Evolutionary conservation across 2,113 vertebrate genomes (phyloP).

Genomic region (Nansenia antarctica): DNA sequence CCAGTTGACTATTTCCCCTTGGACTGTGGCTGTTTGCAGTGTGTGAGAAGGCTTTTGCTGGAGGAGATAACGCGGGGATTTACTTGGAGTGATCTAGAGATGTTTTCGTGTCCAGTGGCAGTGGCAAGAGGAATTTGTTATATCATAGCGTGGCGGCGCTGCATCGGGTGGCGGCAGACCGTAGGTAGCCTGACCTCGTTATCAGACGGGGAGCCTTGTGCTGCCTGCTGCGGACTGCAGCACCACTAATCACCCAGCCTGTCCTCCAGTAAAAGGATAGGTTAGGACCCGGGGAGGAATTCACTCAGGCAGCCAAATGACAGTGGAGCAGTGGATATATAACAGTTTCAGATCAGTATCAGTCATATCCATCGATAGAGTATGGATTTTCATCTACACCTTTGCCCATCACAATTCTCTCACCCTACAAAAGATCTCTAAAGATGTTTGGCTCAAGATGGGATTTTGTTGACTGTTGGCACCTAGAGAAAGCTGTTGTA

Average conservation of each 20-base stretch:
- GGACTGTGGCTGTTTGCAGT: too few relatives aligned
- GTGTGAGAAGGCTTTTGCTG: too few relatives aligned
- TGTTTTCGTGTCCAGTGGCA: too few relatives aligned
- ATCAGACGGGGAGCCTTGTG: constrained; percentile 49
- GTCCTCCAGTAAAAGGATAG: constrained; percentile 60
- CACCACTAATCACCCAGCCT: constrained; percentile 53
- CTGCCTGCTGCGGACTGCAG: constrained; percentile 37
- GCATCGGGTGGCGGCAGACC: too few relatives aligned
- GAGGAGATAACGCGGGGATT: too few relatives aligned
- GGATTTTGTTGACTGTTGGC: constrained; percentile 19
- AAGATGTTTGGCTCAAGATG: constrained; percentile 37
- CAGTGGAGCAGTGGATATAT: constrained; percentile 59
- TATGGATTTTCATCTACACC: constrained; percentile 50
- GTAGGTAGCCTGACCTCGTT: constrained; percentile 56
- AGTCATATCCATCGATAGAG: constrained; percentile 58
- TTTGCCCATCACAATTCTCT: constrained; percentile 35
- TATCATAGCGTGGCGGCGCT: too few relatives aligned
- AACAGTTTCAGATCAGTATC: constrained; percentile 67
- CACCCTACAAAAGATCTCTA: constrained; percentile 32
- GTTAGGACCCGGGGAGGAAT: constrained; percentile 35
- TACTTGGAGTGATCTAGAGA: too few relatives aligned
- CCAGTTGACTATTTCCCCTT: too few relatives aligned
- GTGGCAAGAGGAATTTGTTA: too few relatives aligned
- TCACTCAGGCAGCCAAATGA: constrained; percentile 58
- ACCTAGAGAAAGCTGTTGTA: constrained; percentile 42